Conservation (phyloP, 1,140 invertebrate species). For the Coboldia fuscipes region DNA sequence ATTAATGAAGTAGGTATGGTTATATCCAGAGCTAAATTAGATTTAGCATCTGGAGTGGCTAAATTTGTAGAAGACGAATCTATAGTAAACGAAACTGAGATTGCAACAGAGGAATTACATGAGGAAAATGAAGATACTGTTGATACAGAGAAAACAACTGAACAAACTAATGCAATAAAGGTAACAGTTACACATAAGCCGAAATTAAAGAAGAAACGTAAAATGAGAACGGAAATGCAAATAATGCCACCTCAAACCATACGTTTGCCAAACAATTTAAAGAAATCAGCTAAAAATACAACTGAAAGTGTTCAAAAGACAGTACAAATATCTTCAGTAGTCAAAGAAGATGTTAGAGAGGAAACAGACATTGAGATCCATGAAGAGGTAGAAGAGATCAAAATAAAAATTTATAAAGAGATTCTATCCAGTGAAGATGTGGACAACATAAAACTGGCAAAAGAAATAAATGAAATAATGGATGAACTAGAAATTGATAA, state of each 20-base stretch:
- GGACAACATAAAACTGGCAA: conserved; percentile 14
- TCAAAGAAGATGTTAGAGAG: conserved; percentile 7
- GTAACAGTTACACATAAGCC: too few relatives aligned
- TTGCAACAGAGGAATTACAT: conserved; percentile 18
- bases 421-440: conserved; percentile 15
- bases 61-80: conserved; percentile 3
- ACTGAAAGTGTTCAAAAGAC: conserved; percentile 5
- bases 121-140: conserved; percentile 3
- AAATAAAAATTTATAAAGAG: conserved; percentile 17
- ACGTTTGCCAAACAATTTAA: conserved; percentile 15
- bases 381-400: conserved; percentile 14
- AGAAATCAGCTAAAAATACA: conserved; percentile 7
- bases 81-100: conserved; percentile 16
- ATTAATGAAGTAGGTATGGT: conserved; percentile 60
- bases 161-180: conserved; percentile 14
- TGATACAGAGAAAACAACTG: conserved; percentile 16
- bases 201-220: conserved; percentile 1
- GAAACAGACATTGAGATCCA: conserved; percentile 10
- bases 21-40: conserved; percentile 56
- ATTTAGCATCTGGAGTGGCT: conserved; percentile 24
- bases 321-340: conserved; percentile 3
- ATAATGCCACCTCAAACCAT: conserved; percentile 11
- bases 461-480: conserved; percentile 51
- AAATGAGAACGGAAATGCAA: background rate
- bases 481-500: conserved; percentile 49